phyloP scores from a whole-genome alignment of 2,888 invertebrate species.

The Zhengitettix transpicula region DNA sequence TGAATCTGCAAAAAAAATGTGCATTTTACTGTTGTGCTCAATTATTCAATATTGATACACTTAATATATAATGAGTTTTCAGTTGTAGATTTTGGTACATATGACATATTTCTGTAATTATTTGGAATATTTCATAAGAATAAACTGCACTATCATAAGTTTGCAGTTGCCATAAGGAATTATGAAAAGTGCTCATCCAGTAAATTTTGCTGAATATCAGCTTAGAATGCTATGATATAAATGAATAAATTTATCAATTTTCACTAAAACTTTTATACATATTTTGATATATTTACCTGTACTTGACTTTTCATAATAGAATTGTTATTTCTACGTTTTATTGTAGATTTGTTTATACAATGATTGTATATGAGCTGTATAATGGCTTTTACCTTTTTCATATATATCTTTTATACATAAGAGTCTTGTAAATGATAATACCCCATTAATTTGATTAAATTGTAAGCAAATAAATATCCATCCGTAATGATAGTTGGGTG shows the following conservation, averaged over 20 bases:
- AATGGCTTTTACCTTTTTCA: slow-evolving; percentile 1
- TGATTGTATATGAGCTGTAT: slow-evolving; percentile 4
- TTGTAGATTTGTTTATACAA: background rate
- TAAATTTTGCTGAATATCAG: background rate
- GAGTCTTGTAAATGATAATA: background rate
- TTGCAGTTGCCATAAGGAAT: too few species aligned
- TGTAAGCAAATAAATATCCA: background rate
- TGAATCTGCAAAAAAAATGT: too few species aligned
- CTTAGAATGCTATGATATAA: background rate
- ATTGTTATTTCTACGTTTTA: background rate
- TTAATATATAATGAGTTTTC: too few species aligned
- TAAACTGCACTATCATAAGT: too few species aligned
- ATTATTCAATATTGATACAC: too few species aligned
- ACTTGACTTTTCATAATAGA: background rate
- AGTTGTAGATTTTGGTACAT: too few species aligned
- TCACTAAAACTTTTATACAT: background rate
- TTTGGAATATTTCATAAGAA: too few species aligned
- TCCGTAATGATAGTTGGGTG: background rate
- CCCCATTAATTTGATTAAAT: background rate
- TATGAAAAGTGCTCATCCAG: too few species aligned
- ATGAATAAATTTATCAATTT: background rate
- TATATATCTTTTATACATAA: background rate
- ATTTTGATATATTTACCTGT: background rate
- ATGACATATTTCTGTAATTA: too few species aligned
- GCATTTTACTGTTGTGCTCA: too few species aligned